Conservation (phyloP, 2,888 invertebrate genomes). For the Athrips mouffetella region DNA sequence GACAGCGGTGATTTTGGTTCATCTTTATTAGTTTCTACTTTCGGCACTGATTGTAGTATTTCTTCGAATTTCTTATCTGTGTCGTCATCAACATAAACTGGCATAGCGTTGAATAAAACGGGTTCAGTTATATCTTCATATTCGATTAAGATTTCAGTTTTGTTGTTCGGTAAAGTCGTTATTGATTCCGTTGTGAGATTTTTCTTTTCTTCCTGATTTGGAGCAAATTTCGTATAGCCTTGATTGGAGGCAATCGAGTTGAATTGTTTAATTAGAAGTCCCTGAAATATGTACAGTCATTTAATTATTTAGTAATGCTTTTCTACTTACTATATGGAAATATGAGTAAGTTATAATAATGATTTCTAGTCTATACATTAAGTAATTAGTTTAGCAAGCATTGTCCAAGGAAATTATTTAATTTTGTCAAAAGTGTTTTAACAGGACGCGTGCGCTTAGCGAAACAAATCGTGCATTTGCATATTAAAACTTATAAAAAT, state of each 20-base stretch:
- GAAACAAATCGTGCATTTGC: not conserved
- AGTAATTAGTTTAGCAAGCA: too few species aligned
- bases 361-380: too few species aligned
- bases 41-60: slow-evolving; percentile 57
- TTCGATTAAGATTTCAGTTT: slow-evolving; percentile 59
- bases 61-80: slow-evolving; percentile 65
- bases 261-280: slow-evolving; percentile 71
- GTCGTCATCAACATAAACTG: slow-evolving; percentile 54
- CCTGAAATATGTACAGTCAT: slow-evolving; percentile 48
- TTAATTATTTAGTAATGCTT: slow-evolving; percentile 3
- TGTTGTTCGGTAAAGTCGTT: slow-evolving; percentile 45
- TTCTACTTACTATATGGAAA: not conserved
- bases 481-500: too few species aligned
- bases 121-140: slow-evolving; percentile 58
- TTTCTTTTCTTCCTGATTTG: slow-evolving; percentile 38
- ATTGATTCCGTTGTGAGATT: slow-evolving; percentile 40
- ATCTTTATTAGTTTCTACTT: slow-evolving; percentile 32
- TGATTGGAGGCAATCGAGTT: slow-evolving; percentile 65
- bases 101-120: slow-evolving; percentile 56
- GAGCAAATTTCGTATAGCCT: slow-evolving; percentile 57
- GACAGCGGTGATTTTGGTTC: slow-evolving; percentile 51
- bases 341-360: not conserved
- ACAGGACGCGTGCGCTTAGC: slow-evolving; percentile 19
- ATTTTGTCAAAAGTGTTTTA: too few species aligned
- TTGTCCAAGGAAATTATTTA: too few species aligned